Evolutionary conservation across 2,888 invertebrate genomes (phyloP).

Genomic region (Ypsolopha scabrella): DNA sequence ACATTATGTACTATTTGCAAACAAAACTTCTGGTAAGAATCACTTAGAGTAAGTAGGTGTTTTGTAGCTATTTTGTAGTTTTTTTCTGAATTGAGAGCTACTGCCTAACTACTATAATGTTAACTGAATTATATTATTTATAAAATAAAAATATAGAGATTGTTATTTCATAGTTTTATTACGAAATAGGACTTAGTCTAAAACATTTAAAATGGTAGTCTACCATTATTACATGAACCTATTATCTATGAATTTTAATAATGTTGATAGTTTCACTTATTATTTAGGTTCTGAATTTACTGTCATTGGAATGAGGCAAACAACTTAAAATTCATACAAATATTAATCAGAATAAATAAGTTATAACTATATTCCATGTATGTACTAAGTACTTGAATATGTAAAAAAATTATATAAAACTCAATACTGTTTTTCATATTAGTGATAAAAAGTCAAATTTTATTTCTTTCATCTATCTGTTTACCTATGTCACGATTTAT

Average conservation of each 20-base stretch:
- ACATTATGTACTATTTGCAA: too few relatives aligned
- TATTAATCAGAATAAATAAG: neutral
- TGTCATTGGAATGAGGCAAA: neutral
- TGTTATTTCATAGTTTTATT: constrained; percentile 48
- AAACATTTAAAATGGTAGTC: constrained; percentile 29
- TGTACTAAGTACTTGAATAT: neutral
- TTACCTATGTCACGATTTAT: neutral
- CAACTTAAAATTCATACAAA: neutral
- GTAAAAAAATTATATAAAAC: neutral
- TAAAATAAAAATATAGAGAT: neutral
- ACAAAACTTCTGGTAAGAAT: too few relatives aligned
- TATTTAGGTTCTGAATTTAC: neutral
- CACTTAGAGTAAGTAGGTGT: too few relatives aligned
- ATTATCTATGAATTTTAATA: constrained; percentile 1
- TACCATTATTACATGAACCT: constrained; percentile 6
- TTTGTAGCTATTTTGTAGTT: too few relatives aligned
- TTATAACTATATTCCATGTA: neutral
- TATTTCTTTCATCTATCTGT: neutral
- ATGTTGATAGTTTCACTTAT: neutral
- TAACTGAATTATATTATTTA: neutral
- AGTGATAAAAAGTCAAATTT: neutral
- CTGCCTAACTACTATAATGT: neutral
- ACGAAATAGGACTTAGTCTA: constrained; percentile 51
- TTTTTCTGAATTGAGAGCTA: too few relatives aligned
- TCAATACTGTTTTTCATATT: neutral